Conservation (phyloP, 2,113 vertebrate species). For the Canis aureus region DNA sequence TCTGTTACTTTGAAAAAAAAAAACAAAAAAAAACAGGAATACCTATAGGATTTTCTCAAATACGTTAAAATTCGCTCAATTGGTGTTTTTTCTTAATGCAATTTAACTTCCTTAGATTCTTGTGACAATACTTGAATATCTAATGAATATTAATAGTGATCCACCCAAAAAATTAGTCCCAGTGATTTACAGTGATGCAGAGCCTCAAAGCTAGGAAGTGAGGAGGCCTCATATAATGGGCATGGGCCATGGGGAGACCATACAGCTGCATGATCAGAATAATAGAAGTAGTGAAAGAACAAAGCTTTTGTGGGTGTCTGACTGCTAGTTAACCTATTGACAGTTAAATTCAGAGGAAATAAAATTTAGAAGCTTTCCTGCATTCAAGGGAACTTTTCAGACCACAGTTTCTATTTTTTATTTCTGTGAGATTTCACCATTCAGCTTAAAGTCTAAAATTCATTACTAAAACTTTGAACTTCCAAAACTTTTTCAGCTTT, state of each 20-base stretch:
- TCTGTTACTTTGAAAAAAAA: background rate
- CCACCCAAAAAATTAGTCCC: background rate
- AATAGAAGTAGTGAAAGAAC: conserved; percentile 64
- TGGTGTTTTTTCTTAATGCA: conserved; percentile 19
- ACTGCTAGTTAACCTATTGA: conserved; percentile 60
- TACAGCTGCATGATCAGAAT: background rate
- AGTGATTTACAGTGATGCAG: background rate
- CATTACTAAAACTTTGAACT: background rate
- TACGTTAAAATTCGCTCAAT: conserved; percentile 30
- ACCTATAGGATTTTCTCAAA: background rate
- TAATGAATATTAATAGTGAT: conserved; percentile 49
- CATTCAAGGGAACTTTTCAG: background rate
- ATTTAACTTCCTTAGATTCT: conserved; percentile 23
- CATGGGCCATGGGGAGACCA: background rate
- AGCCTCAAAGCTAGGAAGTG: background rate
- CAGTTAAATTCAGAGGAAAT: conserved; percentile 51
- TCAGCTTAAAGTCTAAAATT: conserved; percentile 51
- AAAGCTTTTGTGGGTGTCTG: conserved; percentile 5
- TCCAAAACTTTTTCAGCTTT: background rate
- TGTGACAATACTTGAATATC: conserved; percentile 29
- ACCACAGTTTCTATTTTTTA: background rate
- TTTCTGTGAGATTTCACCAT: background rate
- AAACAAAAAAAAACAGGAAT: background rate
- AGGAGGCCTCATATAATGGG: background rate
- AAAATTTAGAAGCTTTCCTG: background rate